Base-by-base conservation (phyloP, 2,797 vertebrate genomes). In the Lutjanus campechanus region DNA sequence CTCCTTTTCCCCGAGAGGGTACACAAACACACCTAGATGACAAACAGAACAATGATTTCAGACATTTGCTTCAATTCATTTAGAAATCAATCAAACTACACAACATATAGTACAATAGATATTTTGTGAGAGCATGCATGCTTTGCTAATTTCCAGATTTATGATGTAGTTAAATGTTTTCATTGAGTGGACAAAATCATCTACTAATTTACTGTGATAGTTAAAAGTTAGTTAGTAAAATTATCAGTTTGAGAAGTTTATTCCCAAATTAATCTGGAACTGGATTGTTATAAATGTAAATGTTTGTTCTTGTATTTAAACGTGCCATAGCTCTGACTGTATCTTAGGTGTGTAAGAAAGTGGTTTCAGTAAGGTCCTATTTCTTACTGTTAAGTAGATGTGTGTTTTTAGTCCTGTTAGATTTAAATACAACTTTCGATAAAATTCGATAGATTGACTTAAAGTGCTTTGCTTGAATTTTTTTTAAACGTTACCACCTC, bases 1-100 rank as follows among this genome's bases (percentile, higher is more conserved):
- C 91, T 99, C 98, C 0, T 95, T 96, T 85, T 99, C 97, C 25
- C 96, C 96, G 62, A 99, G 95, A 0, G 97, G 97, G 92, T 99
- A 99, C 88, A 99, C 95, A 91, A 99, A 99, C 82, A 99, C 90
- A 29, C 97, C 98, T 99, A 36, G 9, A 82, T 13, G 69, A 22
- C 11, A 5, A 5, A 76, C 29, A 84, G n/a, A 25, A 70, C 5
- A 58, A 17, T 20, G 3, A 73, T 16, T 66, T 76, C 20, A 40
- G 47, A 74, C 4, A 36, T 55, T 53, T 41, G 8, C 29, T 29
- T 65, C 4, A 8, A 12, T 54, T 69, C 29, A 36, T 5, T 0
- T 5, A 67, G 47, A 54, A 65, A 61, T 1, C 4, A 62, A 70
- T 5, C 11, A 36, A 73, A 67, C 29, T n/a, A 49, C 19, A 58